Evolutionary conservation across 2,113 vertebrate species (phyloP).

Genomic region (Damaliscus lunatus): DNA sequence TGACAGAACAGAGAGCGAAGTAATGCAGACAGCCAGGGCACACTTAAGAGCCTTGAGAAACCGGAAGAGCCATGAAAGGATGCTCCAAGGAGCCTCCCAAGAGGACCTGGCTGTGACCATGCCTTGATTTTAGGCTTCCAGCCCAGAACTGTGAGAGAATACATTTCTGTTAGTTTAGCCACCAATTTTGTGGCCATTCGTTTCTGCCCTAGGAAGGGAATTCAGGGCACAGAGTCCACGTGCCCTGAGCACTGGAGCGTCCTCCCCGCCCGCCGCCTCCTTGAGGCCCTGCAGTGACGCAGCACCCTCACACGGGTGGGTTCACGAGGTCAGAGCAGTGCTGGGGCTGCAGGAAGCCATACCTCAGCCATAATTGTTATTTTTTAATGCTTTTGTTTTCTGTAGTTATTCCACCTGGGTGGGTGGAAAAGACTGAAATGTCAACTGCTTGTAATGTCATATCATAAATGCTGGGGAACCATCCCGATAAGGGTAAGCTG

Average conservation of each 20-base stretch:
- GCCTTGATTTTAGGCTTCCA: not conserved
- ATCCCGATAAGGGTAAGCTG: not conserved
- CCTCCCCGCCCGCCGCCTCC: not conserved
- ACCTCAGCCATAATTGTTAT: not conserved
- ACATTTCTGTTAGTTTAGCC: not conserved
- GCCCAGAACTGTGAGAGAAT: not conserved
- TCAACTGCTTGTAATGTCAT: not conserved
- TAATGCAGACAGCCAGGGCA: not conserved
- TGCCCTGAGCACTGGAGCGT: rapidly evolving
- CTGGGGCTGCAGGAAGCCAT: not conserved
- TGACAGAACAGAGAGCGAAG: not conserved
- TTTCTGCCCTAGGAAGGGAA: not conserved
- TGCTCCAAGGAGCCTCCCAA: not conserved
- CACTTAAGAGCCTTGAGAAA: not conserved
- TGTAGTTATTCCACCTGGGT: not conserved
- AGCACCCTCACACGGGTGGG: not conserved
- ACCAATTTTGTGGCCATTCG: not conserved
- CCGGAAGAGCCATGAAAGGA: not conserved
- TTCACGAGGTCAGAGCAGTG: too few relatives aligned
- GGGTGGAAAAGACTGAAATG: not conserved
- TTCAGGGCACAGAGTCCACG: not conserved
- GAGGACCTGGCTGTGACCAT: not conserved
- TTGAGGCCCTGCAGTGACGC: not conserved
- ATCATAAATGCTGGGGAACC: not conserved
- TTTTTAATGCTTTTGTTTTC: not conserved